Conservation (phyloP, 2,888 invertebrate genomes). For the Ametastegia equiseti region DNA sequence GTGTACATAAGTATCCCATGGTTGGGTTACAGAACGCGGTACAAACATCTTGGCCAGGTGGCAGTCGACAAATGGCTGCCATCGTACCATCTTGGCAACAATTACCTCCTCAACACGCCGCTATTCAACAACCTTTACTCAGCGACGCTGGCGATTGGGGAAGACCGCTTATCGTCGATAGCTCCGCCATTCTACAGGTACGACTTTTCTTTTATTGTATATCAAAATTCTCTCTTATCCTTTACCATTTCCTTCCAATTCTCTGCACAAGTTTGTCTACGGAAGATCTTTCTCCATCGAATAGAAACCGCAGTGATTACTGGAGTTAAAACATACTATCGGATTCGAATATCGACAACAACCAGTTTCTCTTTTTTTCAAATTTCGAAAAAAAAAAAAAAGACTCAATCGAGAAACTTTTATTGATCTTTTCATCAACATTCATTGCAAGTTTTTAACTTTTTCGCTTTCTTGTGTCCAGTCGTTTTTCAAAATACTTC, state of each 20-base stretch:
- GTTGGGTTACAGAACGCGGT: conserved; percentile 79
- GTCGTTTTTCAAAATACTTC: no score
- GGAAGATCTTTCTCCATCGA: no score
- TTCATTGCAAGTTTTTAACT: neutral
- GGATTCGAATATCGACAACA: no score
- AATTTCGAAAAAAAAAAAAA: no score
- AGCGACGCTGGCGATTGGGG: conserved; percentile 84
- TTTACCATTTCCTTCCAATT: neutral
- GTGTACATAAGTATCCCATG: conserved; percentile 59
- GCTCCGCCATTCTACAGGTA: conserved; percentile 85
- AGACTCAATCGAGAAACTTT: no score
- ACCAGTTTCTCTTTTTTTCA: no score
- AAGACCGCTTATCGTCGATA: conserved; percentile 87
- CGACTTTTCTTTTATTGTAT: conserved; percentile 20
- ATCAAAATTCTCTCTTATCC: neutral
- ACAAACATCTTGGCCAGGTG: conserved; percentile 83
- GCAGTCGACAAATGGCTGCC: conserved; percentile 86
- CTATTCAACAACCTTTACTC: conserved; percentile 81
- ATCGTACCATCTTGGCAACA: conserved; percentile 92
- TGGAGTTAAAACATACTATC: no score
- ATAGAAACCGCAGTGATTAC: no score
- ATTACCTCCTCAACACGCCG: conserved; percentile 81
- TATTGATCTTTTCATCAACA: neutral
- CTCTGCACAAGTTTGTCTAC: no score
- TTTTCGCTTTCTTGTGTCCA: no score